Conservation (phyloP, 2,888 invertebrate species). For the Aporophyla nigra region DNA sequence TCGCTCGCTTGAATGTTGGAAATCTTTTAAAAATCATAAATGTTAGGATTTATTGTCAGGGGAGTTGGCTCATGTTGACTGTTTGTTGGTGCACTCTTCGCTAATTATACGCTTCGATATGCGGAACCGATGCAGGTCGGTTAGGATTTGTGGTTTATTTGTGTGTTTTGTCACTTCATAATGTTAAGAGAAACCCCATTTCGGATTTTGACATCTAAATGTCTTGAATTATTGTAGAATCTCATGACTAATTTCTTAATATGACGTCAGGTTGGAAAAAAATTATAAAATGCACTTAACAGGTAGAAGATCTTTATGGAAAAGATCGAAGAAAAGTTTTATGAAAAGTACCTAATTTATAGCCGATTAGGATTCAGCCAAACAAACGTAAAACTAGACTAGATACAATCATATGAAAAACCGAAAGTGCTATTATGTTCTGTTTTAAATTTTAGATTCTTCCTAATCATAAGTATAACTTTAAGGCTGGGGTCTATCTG, state of each 20-base stretch:
- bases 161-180: conserved; percentile 25
- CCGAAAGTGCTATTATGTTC: too few relatives aligned
- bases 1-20: conserved; percentile 78
- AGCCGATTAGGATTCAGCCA: too few relatives aligned
- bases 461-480: too few relatives aligned
- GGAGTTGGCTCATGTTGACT: conserved; percentile 69
- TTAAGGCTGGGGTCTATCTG: too few relatives aligned
- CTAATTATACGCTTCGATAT: conserved; percentile 84
- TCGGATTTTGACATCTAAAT: neutral
- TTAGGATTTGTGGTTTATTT: conserved; percentile 44
- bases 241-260: neutral
- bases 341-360: too few relatives aligned
- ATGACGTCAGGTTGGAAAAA: neutral
- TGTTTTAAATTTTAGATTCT: too few relatives aligned
- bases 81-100: conserved; percentile 79
- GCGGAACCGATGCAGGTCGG: conserved; percentile 53
- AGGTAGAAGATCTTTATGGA: neutral
- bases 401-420: too few relatives aligned
- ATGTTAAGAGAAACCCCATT: conserved; percentile 8
- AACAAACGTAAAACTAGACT: too few relatives aligned
- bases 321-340: neutral
- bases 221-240: neutral
- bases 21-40: conserved; percentile 89
- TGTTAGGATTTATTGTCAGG: conserved; percentile 83
- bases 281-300: neutral